A percentile compares a stretch with the other conserved stretches of the same genome.
These are phyloP conservation scores for Metalampra italica DNA, from an alignment of 2,888 invertebrate genomes.

Conservation along the genomic window DNA sequence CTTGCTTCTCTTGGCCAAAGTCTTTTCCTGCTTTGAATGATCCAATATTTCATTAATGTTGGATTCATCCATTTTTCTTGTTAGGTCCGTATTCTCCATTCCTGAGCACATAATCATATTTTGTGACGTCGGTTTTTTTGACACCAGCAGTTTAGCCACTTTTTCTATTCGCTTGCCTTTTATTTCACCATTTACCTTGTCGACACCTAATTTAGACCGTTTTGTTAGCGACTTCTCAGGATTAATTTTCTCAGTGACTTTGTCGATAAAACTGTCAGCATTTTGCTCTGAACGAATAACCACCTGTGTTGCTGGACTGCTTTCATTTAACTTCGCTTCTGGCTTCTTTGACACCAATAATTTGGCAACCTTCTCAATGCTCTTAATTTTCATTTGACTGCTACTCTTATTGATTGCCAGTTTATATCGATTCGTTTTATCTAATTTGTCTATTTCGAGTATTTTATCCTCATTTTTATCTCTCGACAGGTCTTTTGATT, in stretches of 20 bases:
- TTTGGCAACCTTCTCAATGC: conserved; percentile 10
- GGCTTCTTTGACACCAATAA: conserved; percentile 11
- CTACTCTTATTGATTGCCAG: conserved; percentile 6
- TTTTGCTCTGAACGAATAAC: conserved; percentile 2
- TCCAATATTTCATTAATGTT: conserved; percentile 14
- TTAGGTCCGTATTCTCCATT: conserved; percentile 9
- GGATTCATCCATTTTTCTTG: conserved; percentile 7
- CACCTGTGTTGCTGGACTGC: conserved; percentile 6
- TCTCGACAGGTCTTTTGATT: neutral
- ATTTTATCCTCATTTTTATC: conserved; percentile 5
- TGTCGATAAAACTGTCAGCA: conserved; percentile 3
- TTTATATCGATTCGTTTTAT: conserved; percentile 10
- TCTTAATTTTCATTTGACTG: conserved; percentile 13
- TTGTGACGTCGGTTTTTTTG: conserved; percentile 20
- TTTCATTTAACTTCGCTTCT: conserved; percentile 6
- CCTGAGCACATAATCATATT: conserved; percentile 6
- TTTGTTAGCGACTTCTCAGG: conserved; percentile 5
- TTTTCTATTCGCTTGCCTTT: conserved; percentile 28
- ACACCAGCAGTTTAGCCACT: conserved; percentile 27
- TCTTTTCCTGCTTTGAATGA: conserved; percentile 16
- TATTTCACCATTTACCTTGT: conserved; percentile 21
- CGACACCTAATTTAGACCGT: conserved; percentile 10
- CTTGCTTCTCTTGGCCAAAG: conserved; percentile 45
- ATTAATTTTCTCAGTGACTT: neutral
- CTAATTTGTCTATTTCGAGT: conserved; percentile 4